Percentiles rank a stretch among this genome's conserved stretches.
Conservation (phyloP, 2,113 vertebrate species). For the Mandrillus leucophaeus region DNA sequence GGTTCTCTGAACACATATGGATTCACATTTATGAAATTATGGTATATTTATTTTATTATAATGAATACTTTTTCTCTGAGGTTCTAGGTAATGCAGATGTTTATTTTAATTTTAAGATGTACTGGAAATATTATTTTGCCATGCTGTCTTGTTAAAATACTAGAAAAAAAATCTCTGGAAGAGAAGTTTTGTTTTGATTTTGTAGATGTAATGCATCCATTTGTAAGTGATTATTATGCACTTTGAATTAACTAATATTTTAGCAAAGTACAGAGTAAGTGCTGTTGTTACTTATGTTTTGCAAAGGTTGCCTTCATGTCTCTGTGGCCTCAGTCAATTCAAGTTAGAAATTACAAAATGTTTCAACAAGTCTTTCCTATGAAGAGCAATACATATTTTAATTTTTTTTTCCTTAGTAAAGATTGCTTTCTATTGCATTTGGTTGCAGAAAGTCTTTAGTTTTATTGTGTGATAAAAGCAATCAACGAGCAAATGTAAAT, state of each 20-base stretch:
- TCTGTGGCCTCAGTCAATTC: background rate
- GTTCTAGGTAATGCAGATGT: background rate
- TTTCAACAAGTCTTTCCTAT: background rate
- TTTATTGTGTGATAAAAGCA: constrained; percentile 32
- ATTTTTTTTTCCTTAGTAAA: background rate
- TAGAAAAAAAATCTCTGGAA: background rate
- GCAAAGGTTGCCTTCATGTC: background rate
- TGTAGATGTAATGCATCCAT: background rate
- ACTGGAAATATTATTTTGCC: background rate
- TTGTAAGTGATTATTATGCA: background rate
- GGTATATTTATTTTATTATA: background rate
- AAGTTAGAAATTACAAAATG: background rate
- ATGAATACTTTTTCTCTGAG: background rate
- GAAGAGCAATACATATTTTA: background rate
- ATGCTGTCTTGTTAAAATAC: background rate
- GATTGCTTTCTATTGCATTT: background rate
- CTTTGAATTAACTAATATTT: background rate
- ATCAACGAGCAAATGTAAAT: constrained; percentile 2
- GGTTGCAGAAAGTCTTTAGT: background rate
- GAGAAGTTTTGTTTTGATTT: constrained; percentile 9
- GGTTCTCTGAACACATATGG: background rate
- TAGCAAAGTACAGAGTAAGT: background rate
- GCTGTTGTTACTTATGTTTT: background rate
- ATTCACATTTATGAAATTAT: background rate
- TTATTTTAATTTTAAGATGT: constrained; percentile 14